These are phyloP conservation scores for Papilio demoleus DNA, from an alignment of 2,888 invertebrate genomes.

Conservation along the genomic window DNA sequence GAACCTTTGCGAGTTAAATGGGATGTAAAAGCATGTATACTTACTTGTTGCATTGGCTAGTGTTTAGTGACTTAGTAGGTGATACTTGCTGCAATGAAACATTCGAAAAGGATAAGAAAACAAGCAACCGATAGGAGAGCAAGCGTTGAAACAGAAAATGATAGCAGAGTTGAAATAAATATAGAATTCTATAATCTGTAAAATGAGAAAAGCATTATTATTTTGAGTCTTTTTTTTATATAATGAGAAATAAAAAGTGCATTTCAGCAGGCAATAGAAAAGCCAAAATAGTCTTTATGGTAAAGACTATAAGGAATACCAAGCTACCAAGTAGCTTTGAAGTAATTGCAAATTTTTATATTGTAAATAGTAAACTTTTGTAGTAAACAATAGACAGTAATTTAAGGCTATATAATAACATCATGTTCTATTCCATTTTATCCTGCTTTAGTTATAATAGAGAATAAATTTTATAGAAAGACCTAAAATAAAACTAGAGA, in stretches of 20 bases:
- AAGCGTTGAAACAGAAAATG: slow-evolving; percentile 58
- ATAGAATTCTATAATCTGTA: slow-evolving; percentile 34
- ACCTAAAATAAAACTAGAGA: slow-evolving; percentile 11
- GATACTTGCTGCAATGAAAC: slow-evolving; percentile 82
- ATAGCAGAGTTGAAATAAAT: slow-evolving; percentile 47
- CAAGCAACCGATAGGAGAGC: slow-evolving; percentile 65
- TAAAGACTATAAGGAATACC: too few relatives aligned
- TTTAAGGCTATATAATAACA: too few relatives aligned
- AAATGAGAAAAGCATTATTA: slow-evolving; percentile 37
- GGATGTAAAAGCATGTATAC: slow-evolving; percentile 59
- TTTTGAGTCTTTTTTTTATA: neutral
- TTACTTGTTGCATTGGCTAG: slow-evolving; percentile 77
- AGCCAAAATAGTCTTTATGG: too few relatives aligned
- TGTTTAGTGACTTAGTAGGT: slow-evolving; percentile 82
- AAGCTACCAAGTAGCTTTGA: too few relatives aligned
- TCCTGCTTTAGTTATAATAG: too few relatives aligned
- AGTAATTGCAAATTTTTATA: too few relatives aligned
- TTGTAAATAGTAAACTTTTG: too few relatives aligned
- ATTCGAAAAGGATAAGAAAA: slow-evolving; percentile 73
- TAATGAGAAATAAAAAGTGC: slow-evolving; percentile 12
- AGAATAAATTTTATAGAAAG: neutral
- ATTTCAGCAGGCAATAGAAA: slow-evolving; percentile 22
- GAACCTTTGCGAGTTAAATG: slow-evolving; percentile 44
- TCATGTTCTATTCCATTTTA: too few relatives aligned
- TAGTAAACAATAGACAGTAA: too few relatives aligned